Evolutionary conservation across 2,797 vertebrate genomes (phyloP).

Genomic region (Uromys caudimaculatus): DNA sequence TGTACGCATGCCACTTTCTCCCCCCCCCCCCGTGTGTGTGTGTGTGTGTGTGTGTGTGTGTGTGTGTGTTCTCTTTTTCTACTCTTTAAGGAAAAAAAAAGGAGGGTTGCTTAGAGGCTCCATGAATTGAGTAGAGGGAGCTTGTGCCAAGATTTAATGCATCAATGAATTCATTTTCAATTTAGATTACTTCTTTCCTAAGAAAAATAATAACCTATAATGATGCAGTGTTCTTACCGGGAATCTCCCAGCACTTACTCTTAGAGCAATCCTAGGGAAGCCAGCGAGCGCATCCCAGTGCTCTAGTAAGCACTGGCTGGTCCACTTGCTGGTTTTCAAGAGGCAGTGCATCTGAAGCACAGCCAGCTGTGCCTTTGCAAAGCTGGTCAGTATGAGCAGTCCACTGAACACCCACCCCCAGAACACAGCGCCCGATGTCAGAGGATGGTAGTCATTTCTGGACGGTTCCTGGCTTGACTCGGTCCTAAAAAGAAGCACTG

Average conservation of each 20-base stretch:
- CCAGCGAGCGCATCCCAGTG: not conserved
- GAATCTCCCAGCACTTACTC: not conserved
- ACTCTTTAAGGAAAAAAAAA: not conserved
- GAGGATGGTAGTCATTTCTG: conserved; percentile 45
- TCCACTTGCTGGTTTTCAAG: conserved; percentile 8
- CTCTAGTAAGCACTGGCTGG: not conserved
- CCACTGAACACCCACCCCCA: conserved; percentile 14
- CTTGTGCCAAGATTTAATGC: not conserved
- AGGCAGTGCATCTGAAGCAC: not conserved
- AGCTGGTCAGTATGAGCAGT: not conserved
- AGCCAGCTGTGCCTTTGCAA: not conserved
- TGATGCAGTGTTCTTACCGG: conserved; percentile 7
- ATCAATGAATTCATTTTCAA: conserved; percentile 51
- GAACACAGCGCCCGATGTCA: conserved; percentile 30
- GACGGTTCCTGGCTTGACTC: conserved; percentile 1
- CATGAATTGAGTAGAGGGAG: not conserved
- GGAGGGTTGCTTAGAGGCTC: not conserved
- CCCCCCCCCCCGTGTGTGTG: too few relatives aligned
- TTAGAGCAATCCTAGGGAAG: conserved; percentile 6
- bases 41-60: too few relatives aligned
- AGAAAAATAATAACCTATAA: conserved; percentile 30
- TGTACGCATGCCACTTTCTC: too few relatives aligned
- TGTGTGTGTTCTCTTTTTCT: not conserved
- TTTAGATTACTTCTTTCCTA: conserved; percentile 43
- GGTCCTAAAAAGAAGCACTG: not conserved